A percentile compares a stretch with the other conserved stretches of the same genome.
Evolutionary conservation across 1,140 invertebrate species (phyloP).

Genomic region (Cyphomyrmex costatus): DNA sequence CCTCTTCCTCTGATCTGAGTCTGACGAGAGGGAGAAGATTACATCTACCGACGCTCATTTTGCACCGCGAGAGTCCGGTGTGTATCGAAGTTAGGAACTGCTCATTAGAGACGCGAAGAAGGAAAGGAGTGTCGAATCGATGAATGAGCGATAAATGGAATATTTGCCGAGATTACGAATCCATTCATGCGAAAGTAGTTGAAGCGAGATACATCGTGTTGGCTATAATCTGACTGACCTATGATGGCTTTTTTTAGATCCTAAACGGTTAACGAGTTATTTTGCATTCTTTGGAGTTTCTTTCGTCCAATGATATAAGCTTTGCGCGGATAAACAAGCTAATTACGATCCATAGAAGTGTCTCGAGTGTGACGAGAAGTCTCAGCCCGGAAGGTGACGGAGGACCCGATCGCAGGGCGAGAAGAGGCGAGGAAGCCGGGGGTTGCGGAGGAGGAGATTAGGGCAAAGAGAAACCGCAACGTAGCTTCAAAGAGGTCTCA

Average conservation of each 20-base stretch:
- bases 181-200: constrained; percentile 61
- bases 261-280: constrained; percentile 8
- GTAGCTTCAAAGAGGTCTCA: constrained; percentile 83
- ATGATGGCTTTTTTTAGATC: not conserved
- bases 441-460: constrained; percentile 70
- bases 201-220: constrained; percentile 39
- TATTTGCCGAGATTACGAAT: constrained; percentile 43
- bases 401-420: constrained; percentile 65
- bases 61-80: constrained; percentile 64
- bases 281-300: constrained; percentile 8
- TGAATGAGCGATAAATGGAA: constrained; percentile 65
- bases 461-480: constrained; percentile 85
- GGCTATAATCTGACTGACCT: not conserved
- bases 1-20: not conserved
- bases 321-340: constrained; percentile 74
- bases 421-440: constrained; percentile 34
- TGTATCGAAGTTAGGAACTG: constrained; percentile 54
- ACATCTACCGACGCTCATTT: constrained; percentile 75
- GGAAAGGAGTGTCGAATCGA: constrained; percentile 61
- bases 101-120: constrained; percentile 66
- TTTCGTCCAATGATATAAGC: constrained; percentile 16
- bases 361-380: constrained; percentile 69
- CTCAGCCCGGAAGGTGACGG: constrained; percentile 63
- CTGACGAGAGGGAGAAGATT: constrained; percentile 72
- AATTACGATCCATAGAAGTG: constrained; percentile 77